phyloP scores from a whole-genome alignment of 2,888 invertebrate species.

The Sycophila texana region DNA sequence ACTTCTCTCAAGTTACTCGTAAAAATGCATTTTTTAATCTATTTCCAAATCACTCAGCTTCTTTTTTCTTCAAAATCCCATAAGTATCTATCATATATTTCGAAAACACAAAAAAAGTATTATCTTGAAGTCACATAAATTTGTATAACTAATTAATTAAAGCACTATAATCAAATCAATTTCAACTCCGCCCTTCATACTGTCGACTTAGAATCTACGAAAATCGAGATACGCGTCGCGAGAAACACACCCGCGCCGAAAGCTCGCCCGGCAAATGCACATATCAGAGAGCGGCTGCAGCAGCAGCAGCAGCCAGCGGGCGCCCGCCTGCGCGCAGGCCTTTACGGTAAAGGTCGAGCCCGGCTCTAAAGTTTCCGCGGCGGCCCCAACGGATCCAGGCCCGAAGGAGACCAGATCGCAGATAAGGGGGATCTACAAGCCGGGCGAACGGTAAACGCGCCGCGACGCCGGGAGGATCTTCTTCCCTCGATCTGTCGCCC shows the following conservation, averaged over 20 bases:
- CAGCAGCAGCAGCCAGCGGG: conserved; percentile 12
- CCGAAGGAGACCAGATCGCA: conserved; percentile 62
- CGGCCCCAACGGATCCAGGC: conserved; percentile 20
- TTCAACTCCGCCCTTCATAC: no score
- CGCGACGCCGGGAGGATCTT: conserved; percentile 49
- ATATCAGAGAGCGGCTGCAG: background rate
- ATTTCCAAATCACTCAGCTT: no score
- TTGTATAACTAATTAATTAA: no score
- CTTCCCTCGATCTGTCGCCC: conserved; percentile 1
- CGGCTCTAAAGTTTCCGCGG: conserved; percentile 30
- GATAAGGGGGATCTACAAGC: conserved; percentile 68
- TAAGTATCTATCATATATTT: no score
- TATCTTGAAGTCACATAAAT: no score
- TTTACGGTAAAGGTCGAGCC: conserved; percentile 20
- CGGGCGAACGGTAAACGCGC: conserved; percentile 65
- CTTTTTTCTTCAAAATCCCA: no score
- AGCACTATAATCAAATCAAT: no score
- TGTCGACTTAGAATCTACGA: background rate
- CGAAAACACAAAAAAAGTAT: no score
- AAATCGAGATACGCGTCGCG: background rate
- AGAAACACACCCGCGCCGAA: background rate
- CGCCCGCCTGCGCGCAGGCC: background rate
- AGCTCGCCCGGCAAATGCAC: conserved; percentile 3
- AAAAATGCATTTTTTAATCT: no score
- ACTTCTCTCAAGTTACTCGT: no score